A percentile compares a stretch with the other conserved stretches of the same genome.
These are phyloP conservation scores for Gavia stellata DNA, from an alignment of 2,113 vertebrate genomes.

Conservation along the genomic window DNA sequence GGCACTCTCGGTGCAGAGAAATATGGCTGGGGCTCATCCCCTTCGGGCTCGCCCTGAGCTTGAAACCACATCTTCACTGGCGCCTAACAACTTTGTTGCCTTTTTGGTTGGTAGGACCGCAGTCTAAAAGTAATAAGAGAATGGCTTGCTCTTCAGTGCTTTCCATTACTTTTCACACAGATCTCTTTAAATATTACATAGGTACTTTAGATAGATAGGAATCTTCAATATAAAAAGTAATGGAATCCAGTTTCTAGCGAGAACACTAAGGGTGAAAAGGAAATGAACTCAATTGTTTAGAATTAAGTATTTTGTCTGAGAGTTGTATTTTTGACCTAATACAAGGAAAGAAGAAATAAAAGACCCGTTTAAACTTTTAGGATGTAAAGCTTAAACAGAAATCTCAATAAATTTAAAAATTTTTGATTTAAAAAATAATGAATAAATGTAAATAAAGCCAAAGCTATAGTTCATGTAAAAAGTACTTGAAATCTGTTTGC, in stretches of 20 bases:
- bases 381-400: neutral
- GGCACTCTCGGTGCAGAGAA: neutral
- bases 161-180: neutral
- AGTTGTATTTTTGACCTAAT: neutral
- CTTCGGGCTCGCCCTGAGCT: fast-evolving
- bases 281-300: neutral
- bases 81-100: neutral
- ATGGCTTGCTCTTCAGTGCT: neutral
- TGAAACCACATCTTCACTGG: neutral
- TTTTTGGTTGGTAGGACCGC: neutral
- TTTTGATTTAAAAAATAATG: neutral
- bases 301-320: neutral
- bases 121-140: neutral
- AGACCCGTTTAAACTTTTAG: neutral
- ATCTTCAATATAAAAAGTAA: conserved; percentile 23
- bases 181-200: neutral
- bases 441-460: neutral
- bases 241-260: neutral
- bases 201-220: neutral
- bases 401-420: neutral
- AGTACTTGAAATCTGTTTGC: neutral
- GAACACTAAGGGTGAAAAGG: neutral
- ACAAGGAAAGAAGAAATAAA: neutral
- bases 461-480: neutral
- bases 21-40: neutral